Conservation (phyloP, 1,140 invertebrate genomes). For the Drosophila nigrodunni region DNA sequence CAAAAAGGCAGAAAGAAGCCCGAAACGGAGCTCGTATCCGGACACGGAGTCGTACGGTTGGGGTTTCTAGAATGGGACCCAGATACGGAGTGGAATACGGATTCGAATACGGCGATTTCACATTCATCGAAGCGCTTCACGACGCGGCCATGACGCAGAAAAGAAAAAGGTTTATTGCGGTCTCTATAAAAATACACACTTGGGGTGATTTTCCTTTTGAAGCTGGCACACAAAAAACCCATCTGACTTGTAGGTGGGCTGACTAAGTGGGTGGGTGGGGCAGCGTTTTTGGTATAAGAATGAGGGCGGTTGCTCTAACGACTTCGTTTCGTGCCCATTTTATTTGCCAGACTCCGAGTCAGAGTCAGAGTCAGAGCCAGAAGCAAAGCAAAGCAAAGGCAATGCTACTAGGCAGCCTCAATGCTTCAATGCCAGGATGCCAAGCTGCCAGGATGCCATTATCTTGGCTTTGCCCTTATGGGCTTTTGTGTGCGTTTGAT, state of each 20-base stretch:
- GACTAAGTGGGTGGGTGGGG: slow-evolving; percentile 5
- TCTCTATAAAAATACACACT: slow-evolving; percentile 83
- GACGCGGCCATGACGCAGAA: slow-evolving; percentile 42
- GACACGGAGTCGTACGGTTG: background rate
- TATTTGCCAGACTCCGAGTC: slow-evolving; percentile 67
- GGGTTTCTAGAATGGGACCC: background rate
- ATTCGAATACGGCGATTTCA: slow-evolving; percentile 37
- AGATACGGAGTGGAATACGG: slow-evolving; percentile 6
- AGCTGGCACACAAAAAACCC: slow-evolving; percentile 61
- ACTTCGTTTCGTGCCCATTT: slow-evolving; percentile 80
- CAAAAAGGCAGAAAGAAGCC: slow-evolving; percentile 8
- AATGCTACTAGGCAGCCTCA: slow-evolving; percentile 33
- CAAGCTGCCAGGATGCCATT: slow-evolving; percentile 66
- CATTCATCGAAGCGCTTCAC: slow-evolving; percentile 54
- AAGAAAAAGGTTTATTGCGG: slow-evolving; percentile 83
- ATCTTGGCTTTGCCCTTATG: slow-evolving; percentile 82
- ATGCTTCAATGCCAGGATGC: slow-evolving; percentile 23
- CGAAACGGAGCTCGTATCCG: background rate
- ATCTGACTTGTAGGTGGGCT: slow-evolving; percentile 63
- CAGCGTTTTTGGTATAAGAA: slow-evolving; percentile 13
- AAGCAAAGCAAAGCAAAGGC: slow-evolving; percentile 44
- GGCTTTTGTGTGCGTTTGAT: slow-evolving; percentile 83
- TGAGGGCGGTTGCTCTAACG: slow-evolving; percentile 61
- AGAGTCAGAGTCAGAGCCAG: background rate
- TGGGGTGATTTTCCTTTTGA: slow-evolving; percentile 81